Base-by-base conservation (phyloP, 1,140 invertebrate species). In the Hirudo medicinalis region DNA sequence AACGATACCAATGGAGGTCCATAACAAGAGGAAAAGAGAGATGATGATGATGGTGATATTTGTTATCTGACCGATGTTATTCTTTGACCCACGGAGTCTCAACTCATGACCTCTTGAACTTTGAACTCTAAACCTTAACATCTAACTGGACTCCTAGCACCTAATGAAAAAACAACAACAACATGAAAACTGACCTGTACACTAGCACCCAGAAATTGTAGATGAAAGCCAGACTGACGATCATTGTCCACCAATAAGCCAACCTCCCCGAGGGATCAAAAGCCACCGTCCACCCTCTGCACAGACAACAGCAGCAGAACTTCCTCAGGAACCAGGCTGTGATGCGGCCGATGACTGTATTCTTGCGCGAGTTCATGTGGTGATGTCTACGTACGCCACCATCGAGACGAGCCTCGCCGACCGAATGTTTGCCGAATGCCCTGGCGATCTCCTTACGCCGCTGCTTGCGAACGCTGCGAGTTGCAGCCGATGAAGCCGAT, bases 221-320 rank as follows among this genome's bases (percentile, higher is more conserved):
- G 72, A 97, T 88, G 84, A 97, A 97, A 76, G 94, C 94, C 76
- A 97, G 86, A 71, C 93, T 96, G 54, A 97, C 94, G 54, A 97
- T 90, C 4, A 78, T 77, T 20, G 78, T 79, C 82, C 82, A 83
- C 79, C 80, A 83, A 73, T 83, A 83, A 25, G 79, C 77, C n/a
- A 82, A 73, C 0, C 81, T 78, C 11, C 82, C 82, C 6, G 80
- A 79, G 11, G 82, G 82, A 73, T 83, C 82, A 73, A 83, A 83
- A 22, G 82, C 79, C 75, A 83, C 87, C 77, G 84, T 89, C 90
- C 74, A 87, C 85, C 79, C 87, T 84, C 74, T 87, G 76, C 80
- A 70, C 72, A 74, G 9, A 72, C 43, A 49, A 13, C 60, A 9
- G 73, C 73, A 32, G 77, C 77, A 2, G 75, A 74, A 6, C 75